phyloP scores from a whole-genome alignment of 2,113 vertebrate species.

The Oncorhynchus clarkii region DNA sequence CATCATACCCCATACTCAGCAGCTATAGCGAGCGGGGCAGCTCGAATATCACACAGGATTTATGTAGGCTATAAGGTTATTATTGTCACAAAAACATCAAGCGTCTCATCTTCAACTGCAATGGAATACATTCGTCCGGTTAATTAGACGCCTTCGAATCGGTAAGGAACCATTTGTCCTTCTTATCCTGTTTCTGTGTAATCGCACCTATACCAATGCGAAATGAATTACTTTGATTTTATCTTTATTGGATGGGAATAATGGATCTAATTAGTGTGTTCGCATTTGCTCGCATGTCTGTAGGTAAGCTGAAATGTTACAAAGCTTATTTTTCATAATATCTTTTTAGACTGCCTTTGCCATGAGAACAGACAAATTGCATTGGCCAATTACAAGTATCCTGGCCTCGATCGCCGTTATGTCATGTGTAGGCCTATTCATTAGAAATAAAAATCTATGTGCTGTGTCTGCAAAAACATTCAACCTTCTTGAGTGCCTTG shows the following conservation, averaged over 20 bases:
- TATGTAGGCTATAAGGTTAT: too few species aligned
- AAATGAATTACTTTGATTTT: conserved; percentile 44
- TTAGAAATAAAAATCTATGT: not conserved
- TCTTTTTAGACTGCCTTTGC: not conserved
- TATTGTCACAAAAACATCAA: conserved; percentile 6
- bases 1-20: conserved; percentile 65
- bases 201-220: not conserved
- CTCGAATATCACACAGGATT: conserved; percentile 15
- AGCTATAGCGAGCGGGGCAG: conserved; percentile 31
- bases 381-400: not conserved
- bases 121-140: conserved; percentile 46
- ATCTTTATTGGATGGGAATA: not conserved
- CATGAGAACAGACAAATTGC: not conserved
- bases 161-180: conserved; percentile 43
- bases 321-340: not conserved
- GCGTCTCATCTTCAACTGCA: not conserved
- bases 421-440: not conserved
- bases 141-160: conserved; percentile 33
- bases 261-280: not conserved
- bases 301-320: not conserved
- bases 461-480: not conserved
- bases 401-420: not conserved
- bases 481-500: not conserved
- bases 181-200: not conserved
- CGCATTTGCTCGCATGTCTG: not conserved